phyloP scores from a whole-genome alignment of 1,140 invertebrate genomes.

The Ceratitis capitata region DNA sequence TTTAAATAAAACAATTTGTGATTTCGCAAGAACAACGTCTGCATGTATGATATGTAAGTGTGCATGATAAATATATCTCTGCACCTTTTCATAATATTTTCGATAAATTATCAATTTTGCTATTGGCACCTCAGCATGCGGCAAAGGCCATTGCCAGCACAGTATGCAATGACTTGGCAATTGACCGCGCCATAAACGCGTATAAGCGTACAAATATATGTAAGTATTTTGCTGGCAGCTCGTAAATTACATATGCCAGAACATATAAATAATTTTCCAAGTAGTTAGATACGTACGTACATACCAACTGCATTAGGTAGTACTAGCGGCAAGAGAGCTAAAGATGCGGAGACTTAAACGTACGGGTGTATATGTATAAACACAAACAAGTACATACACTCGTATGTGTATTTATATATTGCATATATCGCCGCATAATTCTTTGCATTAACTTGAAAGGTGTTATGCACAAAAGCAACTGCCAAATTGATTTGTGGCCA shows the following conservation, averaged over 20 bases:
- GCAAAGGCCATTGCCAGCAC: conserved; percentile 4
- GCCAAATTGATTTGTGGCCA: conserved; percentile 21
- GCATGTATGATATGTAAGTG: neutral
- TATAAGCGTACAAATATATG: no score
- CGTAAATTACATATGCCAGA: neutral
- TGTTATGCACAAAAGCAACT: neutral
- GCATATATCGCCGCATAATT: neutral
- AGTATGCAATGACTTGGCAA: neutral
- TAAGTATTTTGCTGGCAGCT: neutral
- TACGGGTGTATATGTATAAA: no score
- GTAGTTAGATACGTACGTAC: neutral
- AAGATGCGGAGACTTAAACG: neutral
- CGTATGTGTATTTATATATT: no score
- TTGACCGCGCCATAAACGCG: neutral
- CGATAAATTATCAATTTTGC: neutral
- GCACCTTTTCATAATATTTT: neutral
- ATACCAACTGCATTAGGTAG: neutral
- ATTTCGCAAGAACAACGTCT: neutral
- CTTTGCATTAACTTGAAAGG: neutral
- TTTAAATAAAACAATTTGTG: neutral
- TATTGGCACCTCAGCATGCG: neutral
- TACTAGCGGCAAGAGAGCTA: neutral
- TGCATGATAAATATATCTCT: no score
- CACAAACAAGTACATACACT: neutral
- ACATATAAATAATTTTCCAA: conserved; percentile 8